Evolutionary conservation across 2,888 invertebrate species (phyloP).

Genomic region (Drosophila vallismaia): DNA sequence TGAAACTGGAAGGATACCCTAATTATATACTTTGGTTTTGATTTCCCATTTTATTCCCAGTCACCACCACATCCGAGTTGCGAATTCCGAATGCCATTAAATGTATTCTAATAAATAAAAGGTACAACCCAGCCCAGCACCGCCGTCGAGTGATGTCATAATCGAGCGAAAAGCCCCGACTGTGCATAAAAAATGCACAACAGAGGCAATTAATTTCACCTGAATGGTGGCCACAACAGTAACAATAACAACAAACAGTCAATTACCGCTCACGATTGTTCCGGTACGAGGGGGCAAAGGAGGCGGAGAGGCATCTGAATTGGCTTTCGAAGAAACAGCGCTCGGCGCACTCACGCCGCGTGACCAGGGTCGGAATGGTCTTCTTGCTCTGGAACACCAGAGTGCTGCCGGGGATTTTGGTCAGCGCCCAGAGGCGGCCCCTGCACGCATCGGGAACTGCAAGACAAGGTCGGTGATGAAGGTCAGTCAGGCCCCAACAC

Average conservation of each 20-base stretch:
- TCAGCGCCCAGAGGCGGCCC: conserved; percentile 89
- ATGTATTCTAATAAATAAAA: background rate
- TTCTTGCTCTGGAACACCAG: conserved; percentile 88
- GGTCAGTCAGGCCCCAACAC: conserved; percentile 9
- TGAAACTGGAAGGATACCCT: background rate
- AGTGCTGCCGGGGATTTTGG: conserved; percentile 90
- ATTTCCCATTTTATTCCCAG: background rate
- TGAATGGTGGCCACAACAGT: conserved; percentile 16
- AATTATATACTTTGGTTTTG: background rate
- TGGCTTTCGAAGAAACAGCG: conserved; percentile 85
- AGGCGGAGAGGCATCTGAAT: conserved; percentile 86
- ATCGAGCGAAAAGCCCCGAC: conserved; percentile 44
- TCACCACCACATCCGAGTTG: background rate
- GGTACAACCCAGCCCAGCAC: conserved; percentile 23
- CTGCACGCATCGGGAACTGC: conserved; percentile 86
- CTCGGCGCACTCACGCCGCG: conserved; percentile 89
- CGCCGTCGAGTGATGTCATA: conserved; percentile 63
- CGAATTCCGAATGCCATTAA: conserved; percentile 1
- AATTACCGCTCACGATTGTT: conserved; percentile 83
- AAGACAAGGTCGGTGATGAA: conserved; percentile 21
- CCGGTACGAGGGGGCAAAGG: conserved; percentile 84
- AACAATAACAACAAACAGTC: conserved; percentile 47
- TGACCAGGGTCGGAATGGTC: conserved; percentile 86
- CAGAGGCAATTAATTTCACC: conserved; percentile 62
- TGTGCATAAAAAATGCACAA: conserved; percentile 61